Percentiles rank a stretch among this genome's conserved stretches.
phyloP scores from a whole-genome alignment of 2,888 invertebrate species.

The Piscicola geometra region DNA sequence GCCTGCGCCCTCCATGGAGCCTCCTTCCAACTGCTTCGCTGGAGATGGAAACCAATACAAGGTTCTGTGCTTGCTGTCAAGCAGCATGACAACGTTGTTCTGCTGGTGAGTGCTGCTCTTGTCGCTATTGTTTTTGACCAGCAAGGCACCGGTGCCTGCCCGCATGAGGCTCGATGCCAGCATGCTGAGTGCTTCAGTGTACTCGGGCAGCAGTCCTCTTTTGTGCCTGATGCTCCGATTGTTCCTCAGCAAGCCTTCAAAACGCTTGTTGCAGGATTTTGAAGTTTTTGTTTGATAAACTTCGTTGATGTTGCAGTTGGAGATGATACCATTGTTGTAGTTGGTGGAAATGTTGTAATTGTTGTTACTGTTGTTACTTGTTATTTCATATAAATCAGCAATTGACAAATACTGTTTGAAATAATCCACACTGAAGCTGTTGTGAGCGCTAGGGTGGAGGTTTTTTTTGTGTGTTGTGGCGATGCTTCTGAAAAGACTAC shows the following conservation, averaged over 20 bases:
- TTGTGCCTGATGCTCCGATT: background rate
- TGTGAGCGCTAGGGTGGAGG: too few species aligned
- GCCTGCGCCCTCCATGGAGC: background rate
- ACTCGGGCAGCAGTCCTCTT: slow-evolving; percentile 7
- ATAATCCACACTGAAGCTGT: background rate
- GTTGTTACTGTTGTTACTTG: too few species aligned
- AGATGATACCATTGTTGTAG: too few species aligned
- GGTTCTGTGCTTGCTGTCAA: slow-evolving; percentile 18
- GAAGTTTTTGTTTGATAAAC: background rate
- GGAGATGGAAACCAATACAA: slow-evolving; percentile 7
- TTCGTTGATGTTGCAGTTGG: too few species aligned
- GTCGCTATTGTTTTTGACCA: background rate
- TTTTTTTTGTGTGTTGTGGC: background rate
- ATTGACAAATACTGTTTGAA: background rate
- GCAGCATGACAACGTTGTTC: background rate
- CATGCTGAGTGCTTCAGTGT: background rate
- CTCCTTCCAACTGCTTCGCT: slow-evolving; percentile 6
- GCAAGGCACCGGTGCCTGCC: background rate
- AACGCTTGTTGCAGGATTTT: background rate
- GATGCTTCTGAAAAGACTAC: background rate
- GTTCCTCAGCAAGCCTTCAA: background rate
- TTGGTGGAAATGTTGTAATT: too few species aligned
- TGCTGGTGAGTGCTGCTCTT: background rate
- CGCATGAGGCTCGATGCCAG: slow-evolving; percentile 11
- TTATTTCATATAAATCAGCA: too few species aligned